Conservation (phyloP, 1,140 invertebrate genomes). For the Metopolophium dirhodum region DNA sequence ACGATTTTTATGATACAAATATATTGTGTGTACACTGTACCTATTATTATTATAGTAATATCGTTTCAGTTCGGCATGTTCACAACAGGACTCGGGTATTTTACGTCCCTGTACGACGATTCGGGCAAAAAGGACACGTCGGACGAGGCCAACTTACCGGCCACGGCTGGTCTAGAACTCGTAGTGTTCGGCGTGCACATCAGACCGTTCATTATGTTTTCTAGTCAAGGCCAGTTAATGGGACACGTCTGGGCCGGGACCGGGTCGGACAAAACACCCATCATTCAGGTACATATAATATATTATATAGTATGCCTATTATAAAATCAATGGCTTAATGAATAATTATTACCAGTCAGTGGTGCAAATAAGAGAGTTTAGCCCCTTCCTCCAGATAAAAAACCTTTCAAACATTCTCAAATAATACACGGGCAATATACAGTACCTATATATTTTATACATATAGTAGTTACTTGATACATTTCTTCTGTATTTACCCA, state of each 20-base stretch:
- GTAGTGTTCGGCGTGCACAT: constrained; percentile 78
- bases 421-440: too few relatives aligned
- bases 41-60: background rate
- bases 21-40: background rate
- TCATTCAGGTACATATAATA: constrained; percentile 71
- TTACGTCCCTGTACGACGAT: constrained; percentile 66
- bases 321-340: background rate
- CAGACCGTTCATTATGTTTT: constrained; percentile 85
- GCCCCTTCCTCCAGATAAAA: too few relatives aligned
- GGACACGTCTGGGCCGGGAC: constrained; percentile 87
- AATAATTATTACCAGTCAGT: too few relatives aligned
- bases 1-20: background rate
- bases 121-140: constrained; percentile 65
- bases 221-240: constrained; percentile 84
- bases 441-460: too few relatives aligned
- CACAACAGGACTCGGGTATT: constrained; percentile 73
- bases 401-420: too few relatives aligned
- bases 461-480: background rate
- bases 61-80: constrained; percentile 76
- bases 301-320: background rate
- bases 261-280: constrained; percentile 80
- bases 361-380: too few relatives aligned
- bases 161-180: constrained; percentile 86
- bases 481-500: background rate
- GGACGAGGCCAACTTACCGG: constrained; percentile 63